Evolutionary conservation across 2,888 invertebrate species (phyloP), one percentile per base, ranked within the genome.

Genomic region (Leptarthrus brevirostris): DNA sequence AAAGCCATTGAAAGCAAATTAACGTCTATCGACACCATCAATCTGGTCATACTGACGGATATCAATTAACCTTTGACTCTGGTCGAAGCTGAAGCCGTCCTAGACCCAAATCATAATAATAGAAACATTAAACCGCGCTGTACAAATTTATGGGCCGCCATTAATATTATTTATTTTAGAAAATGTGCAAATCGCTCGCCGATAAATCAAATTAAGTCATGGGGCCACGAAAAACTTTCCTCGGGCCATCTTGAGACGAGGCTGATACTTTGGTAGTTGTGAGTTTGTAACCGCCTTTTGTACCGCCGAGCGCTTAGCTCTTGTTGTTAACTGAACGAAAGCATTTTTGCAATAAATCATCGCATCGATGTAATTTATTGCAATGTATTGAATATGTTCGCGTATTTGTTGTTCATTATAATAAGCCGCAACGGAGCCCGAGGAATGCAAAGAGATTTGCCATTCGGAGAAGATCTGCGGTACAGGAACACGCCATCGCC

Each of bases 91-190:
- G 49, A 22, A 22, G 10, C 34, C 14, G 66, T 14, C 44, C 52
- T 34, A 3, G 6, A 24, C 18, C 52, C 26, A 20, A 14, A 30
- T 40, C 16, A 30, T 20, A 61, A 71, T 70, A 74, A 74, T 72
- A 61, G 58, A 49, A 72, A 72, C 72, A 73, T 61, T 64, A 53
- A 24, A 71, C 8, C 10, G 22, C 24, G 18, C 22, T 26, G 44
- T 14, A 24, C 22, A 52, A 61, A 74, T 72, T 76, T 69, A 74
- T 72, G 72, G 66, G 26, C 24, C 47, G 40, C 56, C 69, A 76
- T 76, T 24, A 76, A 76, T 76, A 72, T 76, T 76, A 74, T 76
- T 76, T 76, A 76, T 76, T 74, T 74, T 74, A 70, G 74, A 58
- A 74, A 74, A 76, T 76, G 74, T 70, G 74, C 74, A 72, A 71